Conservation (phyloP, 64 coral and sea anemone genomes). For the Orbicella faveolata region DNA sequence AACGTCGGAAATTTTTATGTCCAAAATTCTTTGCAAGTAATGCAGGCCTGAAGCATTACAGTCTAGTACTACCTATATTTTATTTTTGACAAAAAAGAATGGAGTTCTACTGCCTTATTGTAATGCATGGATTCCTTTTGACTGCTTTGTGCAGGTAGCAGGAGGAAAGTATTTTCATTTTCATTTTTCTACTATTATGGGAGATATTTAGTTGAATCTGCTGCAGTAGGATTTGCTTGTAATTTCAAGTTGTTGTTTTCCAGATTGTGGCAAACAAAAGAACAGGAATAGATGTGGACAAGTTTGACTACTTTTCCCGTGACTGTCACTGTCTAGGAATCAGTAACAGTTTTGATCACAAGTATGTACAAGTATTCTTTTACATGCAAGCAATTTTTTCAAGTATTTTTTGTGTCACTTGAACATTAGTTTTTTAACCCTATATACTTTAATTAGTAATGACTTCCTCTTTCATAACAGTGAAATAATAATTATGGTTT, state of each 20-base stretch:
- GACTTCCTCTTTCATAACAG: not conserved
- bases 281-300: slow-evolving; percentile 97
- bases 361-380: slow-evolving; percentile 21
- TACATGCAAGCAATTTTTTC: too few species aligned
- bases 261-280: slow-evolving; percentile 99
- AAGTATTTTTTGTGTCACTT: too few species aligned
- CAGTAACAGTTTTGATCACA: slow-evolving; percentile 91
- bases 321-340: slow-evolving; percentile 93
- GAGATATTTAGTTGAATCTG: not conserved
- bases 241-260: slow-evolving; percentile 15
- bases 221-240: not conserved
- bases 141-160: too few species aligned
- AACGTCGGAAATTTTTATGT: too few species aligned
- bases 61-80: too few species aligned
- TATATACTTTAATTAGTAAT: not conserved
- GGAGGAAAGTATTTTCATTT: too few species aligned
- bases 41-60: too few species aligned
- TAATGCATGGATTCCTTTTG: too few species aligned
- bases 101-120: not conserved
- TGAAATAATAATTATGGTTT: not conserved
- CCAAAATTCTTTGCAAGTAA: too few species aligned
- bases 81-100: not conserved
- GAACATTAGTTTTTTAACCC: too few species aligned
- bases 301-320: slow-evolving; percentile 95
- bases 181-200: not conserved